Percentiles rank a stretch among this genome's conserved stretches.
These are phyloP conservation scores for Diplodus puntazzo DNA, from an alignment of 2,797 vertebrate genomes.

Conservation along the genomic window DNA sequence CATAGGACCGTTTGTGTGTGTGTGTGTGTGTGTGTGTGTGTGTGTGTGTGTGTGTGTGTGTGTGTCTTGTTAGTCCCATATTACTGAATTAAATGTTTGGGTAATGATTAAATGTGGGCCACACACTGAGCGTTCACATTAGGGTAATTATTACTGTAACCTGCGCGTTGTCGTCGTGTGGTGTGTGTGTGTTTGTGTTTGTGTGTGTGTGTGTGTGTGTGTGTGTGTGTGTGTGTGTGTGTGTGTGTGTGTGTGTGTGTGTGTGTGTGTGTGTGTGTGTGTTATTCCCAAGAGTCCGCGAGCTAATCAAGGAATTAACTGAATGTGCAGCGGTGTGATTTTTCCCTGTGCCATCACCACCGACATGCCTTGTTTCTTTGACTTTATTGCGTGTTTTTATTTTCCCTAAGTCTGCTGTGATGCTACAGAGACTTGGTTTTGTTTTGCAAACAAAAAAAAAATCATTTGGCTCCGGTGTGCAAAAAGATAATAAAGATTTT, in stretches of 20 bases:
- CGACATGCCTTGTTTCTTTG: constrained; percentile 33
- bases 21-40: no score
- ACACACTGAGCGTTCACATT: constrained; percentile 66
- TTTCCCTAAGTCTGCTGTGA: background rate
- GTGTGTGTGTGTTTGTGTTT: constrained; percentile 28
- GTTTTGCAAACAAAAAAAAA: constrained; percentile 17
- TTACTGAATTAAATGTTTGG: constrained; percentile 74
- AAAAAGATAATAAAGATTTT: constrained; percentile 71
- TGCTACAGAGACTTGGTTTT: constrained; percentile 44
- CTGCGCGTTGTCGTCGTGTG: constrained; percentile 17
- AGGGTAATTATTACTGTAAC: constrained; percentile 72
- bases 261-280: constrained; percentile 1
- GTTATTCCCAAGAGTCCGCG: constrained; percentile 57
- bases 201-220: constrained; percentile 13
- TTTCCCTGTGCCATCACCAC: constrained; percentile 9
- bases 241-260: constrained; percentile 19
- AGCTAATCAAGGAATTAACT: constrained; percentile 74
- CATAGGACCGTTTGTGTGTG: background rate
- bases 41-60: background rate
- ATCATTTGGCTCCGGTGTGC: constrained; percentile 55
- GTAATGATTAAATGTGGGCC: constrained; percentile 72
- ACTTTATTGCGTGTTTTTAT: background rate
- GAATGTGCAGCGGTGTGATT: constrained; percentile 40
- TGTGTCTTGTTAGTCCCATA: constrained; percentile 43
- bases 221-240: constrained; percentile 28